Evolutionary conservation across 2,888 invertebrate genomes (phyloP), one percentile per base, ranked within the genome.

Genomic region (Alviniconcha strummeri): DNA sequence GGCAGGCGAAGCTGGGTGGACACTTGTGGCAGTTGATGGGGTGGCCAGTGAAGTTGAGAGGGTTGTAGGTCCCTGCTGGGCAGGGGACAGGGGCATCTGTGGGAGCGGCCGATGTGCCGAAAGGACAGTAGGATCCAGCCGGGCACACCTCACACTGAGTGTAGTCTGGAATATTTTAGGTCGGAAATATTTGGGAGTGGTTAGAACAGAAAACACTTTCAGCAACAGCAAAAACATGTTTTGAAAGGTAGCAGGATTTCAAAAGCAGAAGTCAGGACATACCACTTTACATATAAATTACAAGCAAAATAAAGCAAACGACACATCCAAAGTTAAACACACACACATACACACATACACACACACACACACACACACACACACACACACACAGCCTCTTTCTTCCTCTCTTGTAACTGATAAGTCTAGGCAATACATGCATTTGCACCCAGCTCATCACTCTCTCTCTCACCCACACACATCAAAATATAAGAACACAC

Each of bases 51-150:
- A 85, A 84, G 8, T 76, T 67, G 15, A 89, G 83, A 1, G 91
- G 91, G 86, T 93, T 93, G 85, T 91, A 93, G 4, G 90, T 90
- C 7, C 93, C 93, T 4, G 90, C 87, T 6, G 88, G 86, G 85
- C 92, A 93, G 8, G 92, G 91, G 8, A 87, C 85, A 1, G 92
- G 92, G 13, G 91, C 84, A 0, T 88, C 89, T 0, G 88, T 86
- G 7, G 92, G 92, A 54, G 89, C 88, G 55, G 89, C 85, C n/a
- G 87, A 88, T 19, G 86, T 87, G 64, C 93, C 92, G 55, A 87
- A 89, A 0, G 92, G 92, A 80, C 93, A 93, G 87, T 92, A 93
- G 81, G 89, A 86, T 54, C 93, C 93, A 54, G 87, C 88, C 0
- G 92, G 90, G 84, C 93, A 93, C 1, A 82, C 83, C n/a, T 85